phyloP scores from a whole-genome alignment of 1,140 invertebrate genomes.

The Heliconius congener region DNA sequence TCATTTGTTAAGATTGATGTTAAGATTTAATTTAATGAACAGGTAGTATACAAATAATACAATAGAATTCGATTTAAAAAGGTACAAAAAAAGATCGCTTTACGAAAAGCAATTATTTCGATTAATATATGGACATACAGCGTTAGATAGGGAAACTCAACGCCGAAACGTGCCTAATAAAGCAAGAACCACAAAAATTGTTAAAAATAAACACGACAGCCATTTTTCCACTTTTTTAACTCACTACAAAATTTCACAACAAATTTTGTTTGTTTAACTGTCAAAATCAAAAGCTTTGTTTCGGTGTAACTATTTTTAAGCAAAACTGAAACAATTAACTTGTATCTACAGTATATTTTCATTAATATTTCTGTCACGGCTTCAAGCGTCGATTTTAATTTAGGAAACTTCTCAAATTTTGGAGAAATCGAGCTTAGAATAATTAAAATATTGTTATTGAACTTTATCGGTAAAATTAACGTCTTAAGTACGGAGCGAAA shows the following conservation, averaged over 20 bases:
- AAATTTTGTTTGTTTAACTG: conserved; percentile 3
- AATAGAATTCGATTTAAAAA: no score
- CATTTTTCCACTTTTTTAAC: not conserved
- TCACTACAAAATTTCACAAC: not conserved
- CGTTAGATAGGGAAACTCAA: no score
- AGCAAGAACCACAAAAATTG: no score
- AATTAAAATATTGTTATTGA: conserved; percentile 11
- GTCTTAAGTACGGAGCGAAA: not conserved
- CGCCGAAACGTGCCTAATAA: no score
- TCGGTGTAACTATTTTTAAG: not conserved
- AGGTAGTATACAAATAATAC: no score
- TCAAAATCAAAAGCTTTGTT: conserved; percentile 12
- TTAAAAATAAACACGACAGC: no score
- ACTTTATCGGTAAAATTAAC: not conserved
- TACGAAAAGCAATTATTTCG: no score
- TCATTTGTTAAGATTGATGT: no score
- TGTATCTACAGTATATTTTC: not conserved
- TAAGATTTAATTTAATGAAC: no score
- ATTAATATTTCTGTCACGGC: not conserved
- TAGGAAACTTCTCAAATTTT: not conserved
- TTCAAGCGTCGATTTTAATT: conserved; percentile 6
- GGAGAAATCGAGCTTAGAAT: not conserved
- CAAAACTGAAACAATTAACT: conserved; percentile 12
- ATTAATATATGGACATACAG: no score
- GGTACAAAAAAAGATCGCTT: no score